Evolutionary conservation across 2,797 vertebrate species (phyloP).

Genomic region (Tenualosa thibaudeaui): DNA sequence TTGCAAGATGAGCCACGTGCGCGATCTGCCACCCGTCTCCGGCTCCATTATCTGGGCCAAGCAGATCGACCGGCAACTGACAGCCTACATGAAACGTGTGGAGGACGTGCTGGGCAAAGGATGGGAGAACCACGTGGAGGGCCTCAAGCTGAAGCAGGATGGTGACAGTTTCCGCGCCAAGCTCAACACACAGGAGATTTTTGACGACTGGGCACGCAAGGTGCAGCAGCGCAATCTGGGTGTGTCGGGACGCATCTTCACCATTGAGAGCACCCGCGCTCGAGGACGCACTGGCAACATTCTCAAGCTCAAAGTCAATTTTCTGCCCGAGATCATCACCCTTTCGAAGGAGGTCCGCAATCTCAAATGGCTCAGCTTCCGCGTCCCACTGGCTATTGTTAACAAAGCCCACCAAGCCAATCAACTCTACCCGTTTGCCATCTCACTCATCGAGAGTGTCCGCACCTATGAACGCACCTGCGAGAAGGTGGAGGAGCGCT

Average conservation of each 20-base stretch:
- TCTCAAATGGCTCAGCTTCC: conserved; percentile 98
- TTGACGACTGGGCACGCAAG: conserved; percentile 98
- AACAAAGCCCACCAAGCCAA: conserved; percentile 99
- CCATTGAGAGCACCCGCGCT: conserved; percentile 92
- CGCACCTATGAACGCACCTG: conserved; percentile 96
- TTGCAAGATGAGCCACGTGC: conserved; percentile 98
- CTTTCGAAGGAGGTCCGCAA: conserved; percentile 98
- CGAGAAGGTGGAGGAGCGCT: conserved; percentile 96
- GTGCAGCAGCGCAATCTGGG: conserved; percentile 98
- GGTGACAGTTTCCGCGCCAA: conserved; percentile 98
- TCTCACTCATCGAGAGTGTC: conserved; percentile 97
- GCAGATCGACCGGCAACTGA: conserved; percentile 97
- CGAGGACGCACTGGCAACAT: conserved; percentile 90
- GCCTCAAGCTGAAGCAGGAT: conserved; percentile 98
- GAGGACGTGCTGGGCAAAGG: conserved; percentile 98
- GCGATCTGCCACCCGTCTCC: conserved; percentile 93
- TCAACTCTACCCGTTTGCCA: conserved; percentile 97
- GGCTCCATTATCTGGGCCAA: conserved; percentile 99
- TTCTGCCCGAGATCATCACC: conserved; percentile 97
- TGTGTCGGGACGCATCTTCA: conserved; percentile 96
- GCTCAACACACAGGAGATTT: conserved; percentile 98
- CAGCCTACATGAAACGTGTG: conserved; percentile 98
- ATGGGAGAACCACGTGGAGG: conserved; percentile 99
- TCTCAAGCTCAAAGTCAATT: conserved; percentile 97
- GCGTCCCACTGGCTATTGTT: conserved; percentile 94